phyloP scores from a whole-genome alignment of 2,113 vertebrate species.

The Pipra filicauda region DNA sequence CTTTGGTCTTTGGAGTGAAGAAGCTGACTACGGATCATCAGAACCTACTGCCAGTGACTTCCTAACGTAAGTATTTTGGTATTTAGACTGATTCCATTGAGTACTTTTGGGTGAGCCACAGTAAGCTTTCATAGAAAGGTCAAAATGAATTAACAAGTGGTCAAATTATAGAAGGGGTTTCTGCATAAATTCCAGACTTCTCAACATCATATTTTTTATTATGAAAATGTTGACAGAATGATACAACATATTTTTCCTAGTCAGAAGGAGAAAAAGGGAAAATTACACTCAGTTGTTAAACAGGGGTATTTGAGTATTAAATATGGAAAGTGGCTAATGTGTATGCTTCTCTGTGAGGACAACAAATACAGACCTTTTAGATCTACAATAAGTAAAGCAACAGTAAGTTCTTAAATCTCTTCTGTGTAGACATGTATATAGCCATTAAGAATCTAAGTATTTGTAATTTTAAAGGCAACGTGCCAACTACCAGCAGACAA shows the following conservation, averaged over 20 bases:
- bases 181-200: neutral
- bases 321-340: neutral
- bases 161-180: neutral
- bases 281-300: neutral
- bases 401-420: neutral
- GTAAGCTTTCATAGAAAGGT: neutral
- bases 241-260: neutral
- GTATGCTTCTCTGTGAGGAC: neutral
- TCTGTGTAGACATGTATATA: neutral
- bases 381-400: neutral
- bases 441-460: neutral
- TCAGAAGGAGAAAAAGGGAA: neutral
- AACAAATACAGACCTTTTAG: neutral
- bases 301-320: neutral
- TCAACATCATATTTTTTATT: neutral
- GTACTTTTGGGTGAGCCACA: neutral
- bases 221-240: neutral
- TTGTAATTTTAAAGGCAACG: neutral
- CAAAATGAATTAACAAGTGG: neutral
- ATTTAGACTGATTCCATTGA: neutral
- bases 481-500: neutral
- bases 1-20: neutral
- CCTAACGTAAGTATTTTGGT: constrained; percentile 4
- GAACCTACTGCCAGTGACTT: neutral
- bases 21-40: neutral